Base-by-base conservation (phyloP, 2,888 invertebrate species). In the Helleia helle region DNA sequence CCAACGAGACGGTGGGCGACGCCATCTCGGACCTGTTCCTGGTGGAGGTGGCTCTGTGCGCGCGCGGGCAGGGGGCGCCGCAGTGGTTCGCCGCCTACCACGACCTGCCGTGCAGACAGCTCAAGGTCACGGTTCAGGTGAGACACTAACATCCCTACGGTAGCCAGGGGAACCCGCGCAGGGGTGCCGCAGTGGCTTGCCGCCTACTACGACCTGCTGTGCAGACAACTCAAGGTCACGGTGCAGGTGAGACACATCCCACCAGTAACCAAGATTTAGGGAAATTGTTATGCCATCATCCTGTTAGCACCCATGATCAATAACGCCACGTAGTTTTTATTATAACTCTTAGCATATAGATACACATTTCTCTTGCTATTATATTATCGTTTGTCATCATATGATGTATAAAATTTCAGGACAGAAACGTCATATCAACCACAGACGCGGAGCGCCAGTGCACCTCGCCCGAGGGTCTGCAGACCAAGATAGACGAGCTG, bases 1-100 rank as follows among this genome's bases (percentile, higher is more conserved):
- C 96, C 8, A 98, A 97, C 71, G 96, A 97, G 77, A 92, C 94
- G 0, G 95, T 99, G 0, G 99, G 99, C 0, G 99, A 99, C 84
- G 99, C 99, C 2, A 91, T 99, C 40, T 96, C 98, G 0, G 99
- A 99, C 65, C 87, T 99, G 88, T 86, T 99, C 43, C 71, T 97
- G 3, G 97, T 99, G 1, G 99, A 99, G 75, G 91, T 93, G 0
- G 92, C 98, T 38, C 87, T 99, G 14, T 90, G 92, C 54, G 88
- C 90, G 1, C 90, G 91, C 48, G 96, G 93, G 3, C 95, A 94
- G 91, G 87, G 89, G 55, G 86, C 92, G 1, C 70, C 77, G 18
- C 89, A 93, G 36, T 99, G 99, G 99, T 87, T 92, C 56, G 64
- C 73, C 1, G 86, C 91, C 6, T 99, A 99, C 65, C 69, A 65